Percentiles rank a stretch among this genome's conserved stretches.
These are phyloP conservation scores for Allacma fusca DNA, from an alignment of 2,888 invertebrate species.

Conservation along the genomic window DNA sequence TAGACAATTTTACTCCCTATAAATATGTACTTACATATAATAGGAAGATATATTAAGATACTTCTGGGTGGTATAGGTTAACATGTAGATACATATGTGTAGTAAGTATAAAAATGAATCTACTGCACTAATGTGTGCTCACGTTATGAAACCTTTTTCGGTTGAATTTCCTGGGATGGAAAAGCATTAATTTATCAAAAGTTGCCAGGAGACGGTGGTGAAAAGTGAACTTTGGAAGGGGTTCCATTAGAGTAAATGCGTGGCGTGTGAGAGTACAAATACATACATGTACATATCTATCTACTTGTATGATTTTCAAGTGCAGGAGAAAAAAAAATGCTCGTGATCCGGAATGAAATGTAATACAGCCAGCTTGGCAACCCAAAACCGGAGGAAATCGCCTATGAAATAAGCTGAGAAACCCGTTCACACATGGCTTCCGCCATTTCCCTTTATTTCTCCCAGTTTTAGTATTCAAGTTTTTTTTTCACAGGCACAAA, in stretches of 20 bases:
- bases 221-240: neutral
- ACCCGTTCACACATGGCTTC: constrained; percentile 14
- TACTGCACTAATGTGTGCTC: neutral
- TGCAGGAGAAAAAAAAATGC: too few relatives aligned
- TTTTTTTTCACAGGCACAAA: neutral
- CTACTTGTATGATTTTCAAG: too few relatives aligned
- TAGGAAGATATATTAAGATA: too few relatives aligned
- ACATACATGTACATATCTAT: too few relatives aligned
- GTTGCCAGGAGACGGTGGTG: neutral
- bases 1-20: too few relatives aligned
- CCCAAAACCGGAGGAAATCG: constrained; percentile 11
- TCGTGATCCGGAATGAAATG: too few relatives aligned
- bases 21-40: too few relatives aligned
- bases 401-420: constrained; percentile 18
- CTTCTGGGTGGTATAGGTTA: too few relatives aligned
- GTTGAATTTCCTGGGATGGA: neutral
- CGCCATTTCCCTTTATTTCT: neutral
- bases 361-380: too few relatives aligned
- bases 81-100: neutral
- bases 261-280: too few relatives aligned
- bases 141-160: neutral
- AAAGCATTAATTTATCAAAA: constrained; percentile 17
- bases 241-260: too few relatives aligned
- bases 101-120: neutral
- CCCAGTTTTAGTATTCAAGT: neutral